Base-by-base conservation (phyloP, 2,888 invertebrate genomes). In the Leptopilina syphax region DNA sequence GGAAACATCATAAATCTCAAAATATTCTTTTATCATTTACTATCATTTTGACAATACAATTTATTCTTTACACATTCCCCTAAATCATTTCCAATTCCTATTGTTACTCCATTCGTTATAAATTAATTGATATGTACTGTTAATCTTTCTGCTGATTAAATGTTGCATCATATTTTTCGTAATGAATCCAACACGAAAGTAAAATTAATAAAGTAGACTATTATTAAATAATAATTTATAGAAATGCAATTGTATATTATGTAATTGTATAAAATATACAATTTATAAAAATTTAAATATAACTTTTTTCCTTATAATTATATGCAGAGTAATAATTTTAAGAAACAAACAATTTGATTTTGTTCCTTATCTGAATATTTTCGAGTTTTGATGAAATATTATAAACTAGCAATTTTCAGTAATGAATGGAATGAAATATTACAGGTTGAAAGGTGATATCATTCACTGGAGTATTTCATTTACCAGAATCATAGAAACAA, bases 1-100 rank as follows among this genome's bases (percentile, higher is more conserved):
- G 24, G 34, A 41, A 65, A 13, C 41, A 63, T n/a, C 65, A 65
- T 65, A 27, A 65, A 65, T 65, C 65, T 65, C 34, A 65, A 50
- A 44, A 65, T 13, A 27, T 65, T 65, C 65, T 6, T 65, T 65
- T 65, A 27, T 41, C 65, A 65, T 65, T 18, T 27, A 34, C 65
- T n/a, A 34, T 12, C 34, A 27, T 34, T 65, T 65, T 65, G 10
- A 24, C 34, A 65, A 13, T 65, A 34, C 65, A 12, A 27, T 41
- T 41, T 34, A 65, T 65, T 41, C 34, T 41, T 12, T 13, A 34
- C 34, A 10, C 34, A 13, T 34, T 41, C 34, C 5, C 41, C 10
- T 34, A 34, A 65, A 65, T 65, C 41, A 65, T 65, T 65, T 34
- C 65, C 27, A 8, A 60, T n/a, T 24, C 1, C 63, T 63, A 24